Conservation (phyloP, 2,888 invertebrate genomes). For the Linyphia triangularis region DNA sequence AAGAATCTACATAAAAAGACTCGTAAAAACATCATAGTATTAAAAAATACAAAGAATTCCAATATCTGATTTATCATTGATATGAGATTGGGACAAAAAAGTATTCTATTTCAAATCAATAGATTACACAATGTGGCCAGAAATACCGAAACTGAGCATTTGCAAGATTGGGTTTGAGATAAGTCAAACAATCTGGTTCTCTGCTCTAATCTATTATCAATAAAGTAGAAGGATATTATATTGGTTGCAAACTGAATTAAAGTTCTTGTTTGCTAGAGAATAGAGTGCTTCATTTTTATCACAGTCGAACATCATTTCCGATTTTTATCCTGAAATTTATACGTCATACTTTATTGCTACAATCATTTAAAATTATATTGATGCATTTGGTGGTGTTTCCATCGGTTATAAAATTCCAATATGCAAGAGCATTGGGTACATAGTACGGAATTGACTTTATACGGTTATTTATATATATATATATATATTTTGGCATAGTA, state of each 20-base stretch:
- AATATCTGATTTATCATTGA: not conserved
- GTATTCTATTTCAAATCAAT: not conserved
- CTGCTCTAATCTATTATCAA: constrained; percentile 8
- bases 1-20: too few species aligned
- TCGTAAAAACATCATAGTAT: too few species aligned
- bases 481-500: too few species aligned
- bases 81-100: not conserved
- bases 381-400: too few species aligned
- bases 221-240: not conserved
- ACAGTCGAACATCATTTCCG: not conserved
- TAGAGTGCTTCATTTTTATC: not conserved
- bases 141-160: not conserved
- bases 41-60: too few species aligned
- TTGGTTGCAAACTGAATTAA: constrained; percentile 3
- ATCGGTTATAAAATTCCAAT: too few species aligned
- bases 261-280: not conserved
- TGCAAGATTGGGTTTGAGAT: not conserved
- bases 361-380: too few species aligned
- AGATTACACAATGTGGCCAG: not conserved
- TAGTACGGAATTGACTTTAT: too few species aligned
- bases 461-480: too few species aligned
- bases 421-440: too few species aligned
- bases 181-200: not conserved
- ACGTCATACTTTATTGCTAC: too few species aligned
- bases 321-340: too few species aligned